phyloP scores from a whole-genome alignment of 2,797 vertebrate genomes.

The Manis crassicaudata region DNA sequence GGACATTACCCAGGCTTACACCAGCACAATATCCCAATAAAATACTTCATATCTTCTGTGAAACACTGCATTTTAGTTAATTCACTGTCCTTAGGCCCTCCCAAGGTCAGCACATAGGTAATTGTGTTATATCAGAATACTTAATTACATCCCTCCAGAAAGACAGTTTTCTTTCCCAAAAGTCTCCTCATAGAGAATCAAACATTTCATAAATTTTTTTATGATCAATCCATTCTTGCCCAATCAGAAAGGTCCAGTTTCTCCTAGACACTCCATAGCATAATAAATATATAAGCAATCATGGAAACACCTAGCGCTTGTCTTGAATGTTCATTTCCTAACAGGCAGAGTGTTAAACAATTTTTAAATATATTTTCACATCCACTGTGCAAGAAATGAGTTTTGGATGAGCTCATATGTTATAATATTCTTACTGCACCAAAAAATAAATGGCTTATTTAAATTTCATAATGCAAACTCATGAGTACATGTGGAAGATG shows the following conservation, averaged over 20 bases:
- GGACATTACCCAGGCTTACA: not conserved
- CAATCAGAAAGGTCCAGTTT: not conserved
- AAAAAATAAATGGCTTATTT: not conserved
- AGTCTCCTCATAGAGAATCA: not conserved
- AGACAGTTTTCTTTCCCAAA: not conserved
- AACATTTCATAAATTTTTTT: not conserved
- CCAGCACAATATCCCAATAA: not conserved
- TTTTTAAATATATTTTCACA: not conserved
- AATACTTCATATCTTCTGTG: not conserved
- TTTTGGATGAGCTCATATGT: not conserved
- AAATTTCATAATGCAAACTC: constrained; percentile 10
- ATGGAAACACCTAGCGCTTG: not conserved
- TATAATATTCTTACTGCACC: not conserved
- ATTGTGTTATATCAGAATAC: not conserved
- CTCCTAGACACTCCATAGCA: not conserved
- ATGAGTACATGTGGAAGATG: not conserved
- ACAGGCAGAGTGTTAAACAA: not conserved
- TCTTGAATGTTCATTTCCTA: not conserved
- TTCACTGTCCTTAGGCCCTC: not conserved
- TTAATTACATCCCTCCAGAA: not conserved
- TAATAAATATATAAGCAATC: not conserved
- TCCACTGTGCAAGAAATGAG: constrained; percentile 3
- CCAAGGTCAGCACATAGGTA: not conserved
- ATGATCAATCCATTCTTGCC: not conserved
- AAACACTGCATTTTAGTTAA: not conserved